phyloP scores from a whole-genome alignment of 2,888 invertebrate genomes.

The Anoplius nigerrimus region DNA sequence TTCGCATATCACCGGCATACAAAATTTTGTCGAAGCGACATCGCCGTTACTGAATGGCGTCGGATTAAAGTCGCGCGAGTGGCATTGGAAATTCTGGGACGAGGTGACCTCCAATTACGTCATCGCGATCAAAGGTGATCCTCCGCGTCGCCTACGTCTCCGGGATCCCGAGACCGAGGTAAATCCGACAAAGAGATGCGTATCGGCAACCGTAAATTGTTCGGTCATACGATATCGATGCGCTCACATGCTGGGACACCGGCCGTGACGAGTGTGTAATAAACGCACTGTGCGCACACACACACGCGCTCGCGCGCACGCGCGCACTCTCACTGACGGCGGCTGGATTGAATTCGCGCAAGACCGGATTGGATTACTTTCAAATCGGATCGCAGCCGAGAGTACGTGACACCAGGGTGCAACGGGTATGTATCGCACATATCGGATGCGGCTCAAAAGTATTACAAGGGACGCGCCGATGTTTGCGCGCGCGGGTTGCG shows the following conservation, averaged over 20 bases:
- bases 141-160: too few species aligned
- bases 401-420: neutral
- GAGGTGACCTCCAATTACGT: conserved; percentile 18
- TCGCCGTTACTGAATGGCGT: too few species aligned
- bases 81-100: conserved; percentile 18
- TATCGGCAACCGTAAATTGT: neutral
- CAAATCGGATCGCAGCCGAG: conserved; percentile 10
- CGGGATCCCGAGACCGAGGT: too few species aligned
- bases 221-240: neutral
- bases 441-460: conserved; percentile 8
- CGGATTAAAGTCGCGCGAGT: neutral
- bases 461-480: neutral
- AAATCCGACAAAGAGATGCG: too few species aligned
- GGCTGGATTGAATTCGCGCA: neutral
- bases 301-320: too few species aligned
- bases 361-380: conserved; percentile 15
- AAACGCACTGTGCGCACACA: too few species aligned
- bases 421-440: neutral
- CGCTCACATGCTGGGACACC: neutral
- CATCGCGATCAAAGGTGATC: conserved; percentile 1
- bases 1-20: too few species aligned
- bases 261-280: too few species aligned
- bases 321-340: too few species aligned
- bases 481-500: too few species aligned
- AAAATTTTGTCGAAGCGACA: too few species aligned